Evolutionary conservation across 37 sponge, comb jelly and placozoan genomes (phyloP).

Genomic region (Crambe crambe): DNA sequence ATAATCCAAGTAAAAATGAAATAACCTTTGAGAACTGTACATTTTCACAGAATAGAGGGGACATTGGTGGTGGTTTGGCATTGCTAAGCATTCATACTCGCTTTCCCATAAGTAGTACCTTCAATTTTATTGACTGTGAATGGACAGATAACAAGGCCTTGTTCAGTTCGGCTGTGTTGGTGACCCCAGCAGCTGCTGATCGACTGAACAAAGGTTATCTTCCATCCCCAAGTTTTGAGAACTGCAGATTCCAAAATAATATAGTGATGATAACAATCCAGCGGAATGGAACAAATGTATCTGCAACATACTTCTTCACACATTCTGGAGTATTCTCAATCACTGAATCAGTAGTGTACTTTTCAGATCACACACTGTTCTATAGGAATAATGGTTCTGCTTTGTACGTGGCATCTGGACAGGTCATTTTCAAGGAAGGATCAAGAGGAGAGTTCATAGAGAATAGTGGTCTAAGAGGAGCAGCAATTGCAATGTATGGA

Average conservation of each 20-base stretch:
- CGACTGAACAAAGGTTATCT: background rate
- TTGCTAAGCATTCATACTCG: too few relatives aligned
- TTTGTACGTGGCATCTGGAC: background rate
- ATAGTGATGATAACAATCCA: background rate
- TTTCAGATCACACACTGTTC: background rate
- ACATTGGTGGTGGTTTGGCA: too few relatives aligned
- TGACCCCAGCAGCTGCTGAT: background rate
- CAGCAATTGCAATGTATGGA: conserved; percentile 6
- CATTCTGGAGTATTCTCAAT: background rate
- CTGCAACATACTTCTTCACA: background rate
- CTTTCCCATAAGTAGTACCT: too few relatives aligned
- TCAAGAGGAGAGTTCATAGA: background rate
- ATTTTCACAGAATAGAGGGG: too few relatives aligned
- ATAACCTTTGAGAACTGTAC: too few relatives aligned
- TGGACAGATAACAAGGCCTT: background rate
- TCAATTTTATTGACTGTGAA: too few relatives aligned
- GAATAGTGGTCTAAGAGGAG: background rate
- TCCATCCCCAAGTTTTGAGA: background rate
- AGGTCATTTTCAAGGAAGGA: too few relatives aligned
- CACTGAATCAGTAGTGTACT: background rate
- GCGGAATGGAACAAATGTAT: background rate
- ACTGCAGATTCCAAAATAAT: background rate
- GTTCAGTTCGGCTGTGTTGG: background rate
- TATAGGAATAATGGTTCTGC: background rate
- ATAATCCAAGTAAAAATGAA: too few relatives aligned